Evolutionary conservation across 1,140 invertebrate genomes (phyloP), one percentile per base, ranked within the genome.

Genomic region (Ceratina australensis): DNA sequence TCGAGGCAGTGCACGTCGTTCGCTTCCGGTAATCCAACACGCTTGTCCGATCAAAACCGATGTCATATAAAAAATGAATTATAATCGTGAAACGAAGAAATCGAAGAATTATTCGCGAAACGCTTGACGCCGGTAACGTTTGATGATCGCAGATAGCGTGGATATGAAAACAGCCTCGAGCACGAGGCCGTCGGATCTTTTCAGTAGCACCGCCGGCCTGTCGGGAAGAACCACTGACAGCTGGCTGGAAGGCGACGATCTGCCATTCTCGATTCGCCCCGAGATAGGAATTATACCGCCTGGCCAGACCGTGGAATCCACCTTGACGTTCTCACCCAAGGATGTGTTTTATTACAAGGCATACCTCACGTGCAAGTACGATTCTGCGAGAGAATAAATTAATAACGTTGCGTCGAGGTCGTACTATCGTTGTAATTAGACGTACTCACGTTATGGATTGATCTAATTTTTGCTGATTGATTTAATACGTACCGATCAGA

Each of bases 261-360:
- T 79, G 22, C 89, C 89, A 10, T 90, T 90, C 65, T 18, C 33
- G n/a, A 86, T 91, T 42, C 10, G 67, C n/a, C 90, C 90, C 4
- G 79, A 87, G 61, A 67, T 8, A 22, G 90, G 90, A 20, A 80
- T 65, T 16, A 71, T 91, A n/a, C 13, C 10, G 13, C 83, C 90
- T 1, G 66, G 59, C 24, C 61, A 87, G 81, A 80, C 71, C 2
- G 3, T 79, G 1, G 60, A 86, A 81, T 88, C 49, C 57, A 77
- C 47, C 8, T 42, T 91, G 0, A 84, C 28, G 20, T 91, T 91
- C 76, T 84, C 73, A 2, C 90, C 90, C 0, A 22, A 81, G n/a
- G 88, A 90, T 63, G 86, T 90, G 26, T 87, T 86, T 56, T 77
- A 88, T 60, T 90, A 90, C 59, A 87, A 86, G 73, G 89, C 87